Evolutionary conservation across 1,140 invertebrate genomes (phyloP).

Genomic region (Aphelinus atriplicis): DNA sequence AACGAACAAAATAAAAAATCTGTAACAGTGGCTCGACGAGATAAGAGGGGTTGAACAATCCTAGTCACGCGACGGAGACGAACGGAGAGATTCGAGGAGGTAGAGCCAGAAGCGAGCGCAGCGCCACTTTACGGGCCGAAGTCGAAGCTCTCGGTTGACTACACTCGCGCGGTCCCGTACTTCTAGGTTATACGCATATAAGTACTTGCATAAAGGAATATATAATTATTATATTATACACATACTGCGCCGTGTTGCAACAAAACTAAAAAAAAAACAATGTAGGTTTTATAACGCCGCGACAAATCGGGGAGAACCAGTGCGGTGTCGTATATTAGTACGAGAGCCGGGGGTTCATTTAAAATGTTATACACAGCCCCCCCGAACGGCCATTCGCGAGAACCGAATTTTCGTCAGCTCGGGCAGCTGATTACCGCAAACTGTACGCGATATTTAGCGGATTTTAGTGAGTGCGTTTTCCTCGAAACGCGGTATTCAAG

Average conservation of each 20-base stretch:
- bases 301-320: not conserved
- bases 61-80: slow-evolving; percentile 27
- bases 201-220: slow-evolving; percentile 2
- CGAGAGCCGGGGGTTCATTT: slow-evolving; percentile 4
- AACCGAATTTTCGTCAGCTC: slow-evolving; percentile 28
- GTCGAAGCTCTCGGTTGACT: not conserved
- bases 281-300: slow-evolving; percentile 30
- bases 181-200: slow-evolving; percentile 23
- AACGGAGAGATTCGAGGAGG: too few species aligned
- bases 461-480: not conserved
- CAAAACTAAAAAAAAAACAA: slow-evolving; percentile 20
- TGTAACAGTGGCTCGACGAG: slow-evolving; percentile 18
- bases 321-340: not conserved
- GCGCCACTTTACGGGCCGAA: not conserved
- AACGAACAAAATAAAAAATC: slow-evolving; percentile 16
- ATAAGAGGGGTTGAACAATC: slow-evolving; percentile 17
- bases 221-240: slow-evolving; percentile 15
- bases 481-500: not conserved
- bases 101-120: not conserved
- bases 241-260: slow-evolving; percentile 8
- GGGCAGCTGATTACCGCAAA: not conserved
- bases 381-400: slow-evolving; percentile 14
- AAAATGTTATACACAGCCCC: slow-evolving; percentile 6
- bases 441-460: slow-evolving; percentile 6
- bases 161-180: not conserved